Evolutionary conservation across 2,113 vertebrate genomes (phyloP), one percentile per base, ranked within the genome.

Genomic region (Cyprinodon variegatus): DNA sequence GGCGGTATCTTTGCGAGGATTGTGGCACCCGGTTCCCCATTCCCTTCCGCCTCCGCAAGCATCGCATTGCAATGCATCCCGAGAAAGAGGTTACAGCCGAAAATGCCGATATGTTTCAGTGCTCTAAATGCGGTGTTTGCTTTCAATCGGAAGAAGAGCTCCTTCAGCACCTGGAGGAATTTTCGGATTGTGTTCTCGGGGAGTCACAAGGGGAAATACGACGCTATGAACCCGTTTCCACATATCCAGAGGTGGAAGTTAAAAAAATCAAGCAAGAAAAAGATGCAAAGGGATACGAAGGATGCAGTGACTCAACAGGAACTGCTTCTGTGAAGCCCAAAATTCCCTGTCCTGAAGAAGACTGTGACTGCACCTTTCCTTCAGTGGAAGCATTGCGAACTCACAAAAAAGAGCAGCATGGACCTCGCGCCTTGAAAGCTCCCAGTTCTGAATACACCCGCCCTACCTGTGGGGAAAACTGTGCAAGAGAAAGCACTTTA

Each of bases 391-490:
- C 89, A 63, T 86, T 95, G 41, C 83, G 93, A 53, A 86, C 68
- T 6, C 94, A 94, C 78, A 95, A 92, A 82, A 94, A 84, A 68
- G 81, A 84, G 4, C 1, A 66, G 4, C 94, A 94, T 48, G 74
- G 69, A 0, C 69, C 70, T 22, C 17, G 13, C 1, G 22, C 61
- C 40, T 72, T 15, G 3, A 74, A 57, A 1, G 93, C 87, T 62
- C 93, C 95, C 22, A 70, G 85, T 15, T 90, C 92, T 38, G 91
- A 92, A 61, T 92, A 95, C 90, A 86, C 36, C 89, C 95, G 88
- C 85, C 87, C 88, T 10, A 94, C 94, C 61, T 95, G 94, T 72
- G 94, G 93, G 79, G 95, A 95, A 84, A 92, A 91, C 83, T 96
- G 95, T 79, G 89, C 87, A 71, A 87, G 89, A 70, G 94, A 95